These are phyloP conservation scores for Polydrusus tereticollis DNA, from an alignment of 2,888 invertebrate genomes.

Conservation along the genomic window DNA sequence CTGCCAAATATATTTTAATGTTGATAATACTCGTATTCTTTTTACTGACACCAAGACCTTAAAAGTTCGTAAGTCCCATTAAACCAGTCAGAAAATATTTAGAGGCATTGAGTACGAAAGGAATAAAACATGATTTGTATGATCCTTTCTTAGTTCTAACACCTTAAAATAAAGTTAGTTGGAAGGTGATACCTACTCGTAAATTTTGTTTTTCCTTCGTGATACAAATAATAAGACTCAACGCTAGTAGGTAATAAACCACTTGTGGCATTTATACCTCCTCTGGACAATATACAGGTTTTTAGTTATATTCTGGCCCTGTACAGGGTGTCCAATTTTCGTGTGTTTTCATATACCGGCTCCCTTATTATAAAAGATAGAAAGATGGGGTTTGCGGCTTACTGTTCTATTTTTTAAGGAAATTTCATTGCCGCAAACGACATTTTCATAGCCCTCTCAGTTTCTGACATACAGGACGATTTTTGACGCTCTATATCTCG, in stretches of 20 bases:
- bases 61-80: background rate
- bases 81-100: background rate
- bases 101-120: background rate
- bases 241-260: background rate
- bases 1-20: background rate
- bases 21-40: background rate
- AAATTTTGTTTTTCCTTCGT: background rate
- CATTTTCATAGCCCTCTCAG: too few relatives aligned
- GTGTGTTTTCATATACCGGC: too few relatives aligned
- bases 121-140: conserved; percentile 5
- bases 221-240: background rate
- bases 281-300: background rate
- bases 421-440: too few relatives aligned
- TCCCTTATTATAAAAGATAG: too few relatives aligned
- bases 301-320: too few relatives aligned
- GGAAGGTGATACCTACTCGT: background rate
- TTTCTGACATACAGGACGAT: too few relatives aligned
- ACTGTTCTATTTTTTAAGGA: too few relatives aligned
- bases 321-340: too few relatives aligned
- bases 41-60: background rate
- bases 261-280: background rate
- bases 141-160: background rate
- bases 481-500: too few relatives aligned
- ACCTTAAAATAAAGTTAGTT: background rate
- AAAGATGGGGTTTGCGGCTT: too few relatives aligned